Conservation (phyloP, 2,113 vertebrate species). For the Dascyllus trimaculatus region DNA sequence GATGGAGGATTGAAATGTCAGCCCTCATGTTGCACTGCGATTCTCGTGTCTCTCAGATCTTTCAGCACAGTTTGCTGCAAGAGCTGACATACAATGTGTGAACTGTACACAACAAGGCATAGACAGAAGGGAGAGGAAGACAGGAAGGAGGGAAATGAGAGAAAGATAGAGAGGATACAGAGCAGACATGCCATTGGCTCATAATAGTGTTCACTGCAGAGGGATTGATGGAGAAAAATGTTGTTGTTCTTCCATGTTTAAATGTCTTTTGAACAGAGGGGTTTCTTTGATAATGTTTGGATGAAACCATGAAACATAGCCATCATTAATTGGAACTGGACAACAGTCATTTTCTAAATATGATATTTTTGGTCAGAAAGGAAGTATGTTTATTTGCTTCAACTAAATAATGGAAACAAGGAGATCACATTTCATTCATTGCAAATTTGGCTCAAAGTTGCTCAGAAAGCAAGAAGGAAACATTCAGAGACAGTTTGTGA, state of each 20-base stretch:
- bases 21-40: not conserved
- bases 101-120: constrained; percentile 30
- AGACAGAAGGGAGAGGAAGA: constrained; percentile 37
- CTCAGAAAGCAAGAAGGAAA: constrained; percentile 9
- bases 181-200: not conserved
- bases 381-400: constrained; percentile 13
- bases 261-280: not conserved
- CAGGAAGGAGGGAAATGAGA: constrained; percentile 49
- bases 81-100: constrained; percentile 29
- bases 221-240: not conserved
- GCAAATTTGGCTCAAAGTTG: constrained; percentile 28
- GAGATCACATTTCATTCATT: constrained; percentile 27
- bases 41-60: constrained; percentile 46
- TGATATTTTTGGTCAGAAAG: not conserved
- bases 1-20: not conserved
- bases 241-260: not conserved
- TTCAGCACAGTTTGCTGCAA: constrained; percentile 32
- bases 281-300: not conserved
- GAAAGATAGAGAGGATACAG: constrained; percentile 30
- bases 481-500: not conserved
- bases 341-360: not conserved
- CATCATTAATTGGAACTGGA: not conserved
- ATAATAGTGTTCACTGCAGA: not conserved
- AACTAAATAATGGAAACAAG: constrained; percentile 34
- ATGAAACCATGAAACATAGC: not conserved